phyloP scores from a whole-genome alignment of 2,113 vertebrate species.

The Machaerirhynchus nigripectus region DNA sequence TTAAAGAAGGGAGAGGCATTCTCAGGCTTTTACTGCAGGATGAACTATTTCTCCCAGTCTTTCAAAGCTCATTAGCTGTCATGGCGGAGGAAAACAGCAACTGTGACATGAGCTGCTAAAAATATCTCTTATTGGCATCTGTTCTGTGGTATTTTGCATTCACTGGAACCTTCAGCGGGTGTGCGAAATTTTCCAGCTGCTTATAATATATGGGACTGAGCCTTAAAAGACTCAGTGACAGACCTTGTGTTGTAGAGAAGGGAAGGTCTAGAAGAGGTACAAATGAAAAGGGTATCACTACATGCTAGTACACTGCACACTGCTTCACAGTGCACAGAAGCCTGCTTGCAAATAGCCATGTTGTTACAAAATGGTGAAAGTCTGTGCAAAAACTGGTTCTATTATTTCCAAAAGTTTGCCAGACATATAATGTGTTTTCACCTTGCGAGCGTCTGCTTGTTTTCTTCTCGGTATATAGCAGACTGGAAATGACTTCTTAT shows the following conservation, averaged over 20 bases:
- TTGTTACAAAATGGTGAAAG: neutral
- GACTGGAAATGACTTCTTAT: neutral
- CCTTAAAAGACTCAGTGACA: conserved; percentile 43
- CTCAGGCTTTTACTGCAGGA: conserved; percentile 43
- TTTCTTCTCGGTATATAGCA: neutral
- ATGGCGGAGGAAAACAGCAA: conserved; percentile 67
- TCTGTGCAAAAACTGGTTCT: neutral
- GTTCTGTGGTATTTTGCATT: conserved; percentile 67
- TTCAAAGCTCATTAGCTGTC: conserved; percentile 64
- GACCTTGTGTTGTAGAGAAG: neutral
- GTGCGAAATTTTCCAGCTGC: conserved; percentile 77
- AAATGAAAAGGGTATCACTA: neutral
- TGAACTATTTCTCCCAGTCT: conserved; percentile 45
- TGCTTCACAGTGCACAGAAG: neutral
- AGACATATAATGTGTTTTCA: neutral
- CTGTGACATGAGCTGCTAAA: conserved; percentile 69
- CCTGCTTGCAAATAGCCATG: neutral
- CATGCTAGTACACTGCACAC: neutral
- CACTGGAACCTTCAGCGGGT: conserved; percentile 67
- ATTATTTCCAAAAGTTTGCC: neutral
- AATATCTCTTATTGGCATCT: conserved; percentile 74
- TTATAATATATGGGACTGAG: conserved; percentile 46
- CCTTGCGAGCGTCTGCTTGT: neutral
- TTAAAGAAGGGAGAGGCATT: conserved; percentile 8
- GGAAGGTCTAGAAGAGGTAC: neutral